These are phyloP conservation scores for Clarias platycephalus DNA, from an alignment of 2,797 vertebrate species.

Conservation along the genomic window DNA sequence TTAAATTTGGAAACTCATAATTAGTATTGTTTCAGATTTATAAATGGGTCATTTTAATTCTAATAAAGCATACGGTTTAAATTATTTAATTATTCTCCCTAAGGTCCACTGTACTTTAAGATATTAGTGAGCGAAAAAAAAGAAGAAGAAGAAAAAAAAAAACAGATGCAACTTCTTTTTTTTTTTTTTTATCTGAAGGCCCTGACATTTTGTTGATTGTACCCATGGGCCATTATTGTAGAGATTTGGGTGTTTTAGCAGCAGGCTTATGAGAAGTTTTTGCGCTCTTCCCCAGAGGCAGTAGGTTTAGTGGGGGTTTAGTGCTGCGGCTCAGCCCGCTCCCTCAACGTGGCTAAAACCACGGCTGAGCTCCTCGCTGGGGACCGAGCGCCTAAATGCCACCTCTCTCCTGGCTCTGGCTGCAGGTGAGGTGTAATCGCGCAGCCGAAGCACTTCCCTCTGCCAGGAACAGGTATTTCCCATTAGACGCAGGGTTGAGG, in stretches of 20 bases:
- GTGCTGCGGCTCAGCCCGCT: slow-evolving; percentile 49
- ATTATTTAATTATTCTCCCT: slow-evolving; percentile 11
- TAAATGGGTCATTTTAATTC: slow-evolving; percentile 25
- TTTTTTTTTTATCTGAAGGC: slow-evolving; percentile 23
- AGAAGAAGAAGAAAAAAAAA: neutral
- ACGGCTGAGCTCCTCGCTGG: slow-evolving; percentile 70
- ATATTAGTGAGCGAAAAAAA: neutral
- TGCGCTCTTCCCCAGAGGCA: slow-evolving; percentile 63
- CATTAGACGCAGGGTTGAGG: slow-evolving; percentile 80
- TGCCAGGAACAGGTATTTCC: slow-evolving; percentile 76
- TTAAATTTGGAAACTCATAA: slow-evolving; percentile 27
- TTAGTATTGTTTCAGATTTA: slow-evolving; percentile 23
- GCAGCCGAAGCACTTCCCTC: slow-evolving; percentile 66
- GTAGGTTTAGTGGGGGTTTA: slow-evolving; percentile 72
- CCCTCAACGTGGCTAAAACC: slow-evolving; percentile 67
- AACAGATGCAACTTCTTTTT: slow-evolving; percentile 11
- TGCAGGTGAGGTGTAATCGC: slow-evolving; percentile 75
- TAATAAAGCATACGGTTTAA: slow-evolving; percentile 20
- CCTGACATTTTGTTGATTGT: slow-evolving; percentile 37
- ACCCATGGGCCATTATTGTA: slow-evolving; percentile 27
- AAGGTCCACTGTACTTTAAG: slow-evolving; percentile 17
- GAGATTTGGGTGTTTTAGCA: slow-evolving; percentile 23
- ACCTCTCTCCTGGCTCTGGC: slow-evolving; percentile 76
- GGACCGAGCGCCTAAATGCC: slow-evolving; percentile 74
- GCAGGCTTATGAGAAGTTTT: slow-evolving; percentile 37